Percentiles rank a stretch among this genome's conserved stretches.
Evolutionary conservation across 2,113 vertebrate species (phyloP).

Genomic region (Vicugna pacos): DNA sequence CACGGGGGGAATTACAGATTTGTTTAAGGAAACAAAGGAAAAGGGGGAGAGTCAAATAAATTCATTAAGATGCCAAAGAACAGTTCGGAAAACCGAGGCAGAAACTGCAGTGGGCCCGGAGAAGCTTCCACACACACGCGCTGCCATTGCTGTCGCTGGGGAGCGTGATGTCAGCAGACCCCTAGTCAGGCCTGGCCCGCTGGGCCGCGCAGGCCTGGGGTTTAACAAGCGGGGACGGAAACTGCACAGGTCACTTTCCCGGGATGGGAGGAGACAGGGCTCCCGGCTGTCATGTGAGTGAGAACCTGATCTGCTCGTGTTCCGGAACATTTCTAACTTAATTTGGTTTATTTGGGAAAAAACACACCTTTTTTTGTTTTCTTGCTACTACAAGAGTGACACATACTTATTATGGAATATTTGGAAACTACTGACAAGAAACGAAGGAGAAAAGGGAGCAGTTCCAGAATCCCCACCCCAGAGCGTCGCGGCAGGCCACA

Average conservation of each 20-base stretch:
- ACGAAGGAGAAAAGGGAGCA: background rate
- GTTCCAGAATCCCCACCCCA: background rate
- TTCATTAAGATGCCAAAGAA: background rate
- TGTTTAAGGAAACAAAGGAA: background rate
- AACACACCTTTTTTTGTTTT: background rate
- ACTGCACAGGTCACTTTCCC: rapidly evolving
- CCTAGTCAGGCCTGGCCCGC: background rate
- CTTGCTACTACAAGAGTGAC: background rate
- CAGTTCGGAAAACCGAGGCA: background rate
- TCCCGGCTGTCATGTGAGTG: rapidly evolving
- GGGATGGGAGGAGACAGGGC: background rate
- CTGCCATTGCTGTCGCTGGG: rapidly evolving
- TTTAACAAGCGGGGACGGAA: background rate
- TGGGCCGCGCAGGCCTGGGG: background rate
- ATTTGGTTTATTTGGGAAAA: background rate
- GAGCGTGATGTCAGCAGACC: background rate
- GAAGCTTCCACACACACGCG: rapidly evolving
- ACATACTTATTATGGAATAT: background rate
- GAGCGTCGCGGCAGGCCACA: rapidly evolving
- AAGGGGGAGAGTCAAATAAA: background rate
- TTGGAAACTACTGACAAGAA: background rate
- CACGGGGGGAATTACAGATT: background rate
- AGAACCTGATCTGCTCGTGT: background rate
- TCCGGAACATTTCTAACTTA: background rate
- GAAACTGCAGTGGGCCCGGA: background rate